Evolutionary conservation across 2,888 invertebrate genomes (phyloP).

Genomic region (Lathronympha strigana): DNA sequence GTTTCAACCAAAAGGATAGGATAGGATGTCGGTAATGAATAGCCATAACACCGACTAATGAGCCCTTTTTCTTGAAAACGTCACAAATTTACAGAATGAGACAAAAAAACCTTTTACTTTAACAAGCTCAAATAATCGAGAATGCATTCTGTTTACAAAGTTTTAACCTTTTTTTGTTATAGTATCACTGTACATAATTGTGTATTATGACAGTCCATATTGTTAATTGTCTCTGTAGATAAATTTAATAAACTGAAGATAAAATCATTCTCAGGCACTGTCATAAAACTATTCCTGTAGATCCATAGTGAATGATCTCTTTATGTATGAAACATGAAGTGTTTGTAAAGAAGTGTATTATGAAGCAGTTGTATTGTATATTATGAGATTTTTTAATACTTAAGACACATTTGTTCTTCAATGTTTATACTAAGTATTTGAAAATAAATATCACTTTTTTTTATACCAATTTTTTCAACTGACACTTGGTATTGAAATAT

Average conservation of each 20-base stretch:
- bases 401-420: constrained; percentile 15
- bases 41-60: too few species aligned
- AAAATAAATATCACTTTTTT: neutral
- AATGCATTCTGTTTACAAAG: too few species aligned
- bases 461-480: neutral
- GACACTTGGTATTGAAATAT: constrained; percentile 1
- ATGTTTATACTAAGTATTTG: neutral
- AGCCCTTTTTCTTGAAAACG: neutral
- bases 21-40: too few species aligned
- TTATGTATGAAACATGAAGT: constrained; percentile 26
- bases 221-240: too few species aligned
- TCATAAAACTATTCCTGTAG: constrained; percentile 21
- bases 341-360: constrained; percentile 18
- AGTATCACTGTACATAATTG: too few species aligned
- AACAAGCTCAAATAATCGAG: too few species aligned
- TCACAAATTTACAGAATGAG: neutral
- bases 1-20: neutral
- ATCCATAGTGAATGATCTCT: constrained; percentile 34
- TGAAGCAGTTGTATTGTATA: constrained; percentile 15
- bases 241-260: too few species aligned
- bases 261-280: constrained; percentile 29
- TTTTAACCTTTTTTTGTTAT: too few species aligned
- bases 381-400: constrained; percentile 13
- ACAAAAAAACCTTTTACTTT: too few species aligned
- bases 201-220: too few species aligned